phyloP scores from a whole-genome alignment of 1,140 invertebrate genomes.

The Bombus consobrinus region DNA sequence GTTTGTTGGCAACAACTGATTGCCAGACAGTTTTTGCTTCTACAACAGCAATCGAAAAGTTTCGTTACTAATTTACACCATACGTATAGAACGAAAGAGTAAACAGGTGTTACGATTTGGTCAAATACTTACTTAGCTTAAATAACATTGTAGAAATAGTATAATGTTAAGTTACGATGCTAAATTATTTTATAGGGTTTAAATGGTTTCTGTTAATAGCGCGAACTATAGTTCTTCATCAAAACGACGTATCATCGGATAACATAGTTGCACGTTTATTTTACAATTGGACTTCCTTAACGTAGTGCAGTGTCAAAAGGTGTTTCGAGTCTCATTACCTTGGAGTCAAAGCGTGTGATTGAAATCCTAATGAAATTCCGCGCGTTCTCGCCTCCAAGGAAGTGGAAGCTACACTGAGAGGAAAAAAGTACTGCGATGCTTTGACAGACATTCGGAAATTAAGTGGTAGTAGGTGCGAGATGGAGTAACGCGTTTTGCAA shows the following conservation, averaged over 20 bases:
- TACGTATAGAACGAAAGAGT: neutral
- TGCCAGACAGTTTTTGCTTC: neutral
- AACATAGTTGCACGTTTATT: neutral
- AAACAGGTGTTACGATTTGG: neutral
- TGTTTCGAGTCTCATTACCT: neutral
- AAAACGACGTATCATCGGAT: neutral
- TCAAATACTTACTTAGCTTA: neutral
- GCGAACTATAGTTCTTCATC: neutral
- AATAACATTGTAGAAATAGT: too few relatives aligned
- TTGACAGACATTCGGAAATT: constrained; percentile 43
- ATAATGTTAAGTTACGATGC: too few relatives aligned
- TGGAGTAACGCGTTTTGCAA: constrained; percentile 37
- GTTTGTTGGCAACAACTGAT: neutral
- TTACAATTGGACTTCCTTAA: too few relatives aligned
- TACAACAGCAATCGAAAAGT: neutral
- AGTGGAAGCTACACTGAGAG: neutral
- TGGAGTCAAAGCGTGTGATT: neutral
- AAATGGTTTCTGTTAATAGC: too few relatives aligned
- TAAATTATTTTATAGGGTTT: too few relatives aligned
- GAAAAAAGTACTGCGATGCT: neutral
- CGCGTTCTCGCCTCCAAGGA: neutral
- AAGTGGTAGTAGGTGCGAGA: constrained; percentile 17
- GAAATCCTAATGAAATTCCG: constrained; percentile 2
- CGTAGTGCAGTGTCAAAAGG: neutral
- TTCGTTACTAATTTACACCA: neutral